A percentile compares a stretch with the other conserved stretches of the same genome.
Evolutionary conservation across 1,140 invertebrate genomes (phyloP).

Genomic region (Stenopsyche tienmushanensis): DNA sequence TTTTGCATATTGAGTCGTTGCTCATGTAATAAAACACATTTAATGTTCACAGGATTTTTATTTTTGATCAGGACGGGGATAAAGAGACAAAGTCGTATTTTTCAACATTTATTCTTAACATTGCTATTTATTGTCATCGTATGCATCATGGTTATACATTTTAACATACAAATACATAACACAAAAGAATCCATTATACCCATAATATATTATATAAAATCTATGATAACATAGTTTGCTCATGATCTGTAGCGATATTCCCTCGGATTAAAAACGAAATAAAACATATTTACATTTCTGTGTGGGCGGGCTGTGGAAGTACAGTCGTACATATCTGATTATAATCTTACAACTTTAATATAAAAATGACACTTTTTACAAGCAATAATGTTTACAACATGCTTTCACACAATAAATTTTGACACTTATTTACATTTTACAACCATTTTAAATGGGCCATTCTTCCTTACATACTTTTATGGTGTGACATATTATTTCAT

Average conservation of each 20-base stretch:
- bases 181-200: too few relatives aligned
- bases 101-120: constrained; percentile 29
- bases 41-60: not conserved
- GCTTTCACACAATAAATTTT: constrained; percentile 20
- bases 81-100: not conserved
- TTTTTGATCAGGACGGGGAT: not conserved
- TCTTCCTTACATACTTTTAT: constrained; percentile 8
- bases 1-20: too few relatives aligned
- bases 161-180: constrained; percentile 26
- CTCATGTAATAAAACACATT: too few relatives aligned
- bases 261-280: constrained; percentile 16
- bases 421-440: constrained; percentile 20
- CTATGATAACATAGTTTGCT: too few relatives aligned
- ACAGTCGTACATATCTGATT: too few relatives aligned
- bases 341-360: constrained; percentile 7
- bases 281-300: constrained; percentile 13
- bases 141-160: constrained; percentile 23
- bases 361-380: constrained; percentile 25
- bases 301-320: not conserved
- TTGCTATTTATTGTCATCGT: constrained; percentile 38
- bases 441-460: constrained; percentile 5
- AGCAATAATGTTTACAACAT: constrained; percentile 2
- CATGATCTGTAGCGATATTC: constrained; percentile 9
- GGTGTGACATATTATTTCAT: constrained; percentile 5
- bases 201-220: constrained; percentile 15